Evolutionary conservation across 2,797 vertebrate species (phyloP).

Genomic region (Paratrypauchen microcephalus): DNA sequence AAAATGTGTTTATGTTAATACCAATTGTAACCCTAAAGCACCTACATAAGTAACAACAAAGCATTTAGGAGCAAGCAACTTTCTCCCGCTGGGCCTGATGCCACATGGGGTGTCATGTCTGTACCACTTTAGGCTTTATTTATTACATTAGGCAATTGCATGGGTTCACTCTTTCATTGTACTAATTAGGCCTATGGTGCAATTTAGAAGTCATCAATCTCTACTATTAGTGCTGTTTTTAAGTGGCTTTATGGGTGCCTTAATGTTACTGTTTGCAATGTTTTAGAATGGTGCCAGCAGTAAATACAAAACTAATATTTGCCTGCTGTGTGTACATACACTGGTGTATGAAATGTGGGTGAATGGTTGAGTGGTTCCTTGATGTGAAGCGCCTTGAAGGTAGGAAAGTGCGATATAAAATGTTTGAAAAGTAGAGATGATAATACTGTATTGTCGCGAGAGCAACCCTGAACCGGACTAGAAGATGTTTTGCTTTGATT

Average conservation of each 20-base stretch:
- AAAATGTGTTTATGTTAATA: slow-evolving; percentile 11
- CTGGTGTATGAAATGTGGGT: too few species aligned
- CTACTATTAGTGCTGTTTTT: background rate
- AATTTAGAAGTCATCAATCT: background rate
- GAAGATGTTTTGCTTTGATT: too few species aligned
- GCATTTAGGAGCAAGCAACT: background rate
- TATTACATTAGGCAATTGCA: background rate
- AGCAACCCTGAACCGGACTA: too few species aligned
- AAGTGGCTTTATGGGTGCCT: background rate
- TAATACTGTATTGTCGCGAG: too few species aligned
- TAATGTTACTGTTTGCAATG: background rate
- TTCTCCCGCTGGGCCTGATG: background rate
- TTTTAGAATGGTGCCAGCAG: background rate
- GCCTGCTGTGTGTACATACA: too few species aligned
- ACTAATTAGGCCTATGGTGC: background rate
- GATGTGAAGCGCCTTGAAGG: too few species aligned
- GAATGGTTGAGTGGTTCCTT: too few species aligned
- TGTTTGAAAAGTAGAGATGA: too few species aligned
- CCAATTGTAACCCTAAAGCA: slow-evolving; percentile 4
- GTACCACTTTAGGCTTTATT: background rate
- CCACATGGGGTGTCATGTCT: background rate
- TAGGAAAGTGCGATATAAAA: too few species aligned
- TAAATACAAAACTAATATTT: background rate
- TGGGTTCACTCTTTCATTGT: background rate
- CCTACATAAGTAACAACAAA: slow-evolving; percentile 9